A percentile compares a stretch with the other conserved stretches of the same genome.
phyloP scores from a whole-genome alignment of 2,888 invertebrate species.

The Synergus itoensis region DNA sequence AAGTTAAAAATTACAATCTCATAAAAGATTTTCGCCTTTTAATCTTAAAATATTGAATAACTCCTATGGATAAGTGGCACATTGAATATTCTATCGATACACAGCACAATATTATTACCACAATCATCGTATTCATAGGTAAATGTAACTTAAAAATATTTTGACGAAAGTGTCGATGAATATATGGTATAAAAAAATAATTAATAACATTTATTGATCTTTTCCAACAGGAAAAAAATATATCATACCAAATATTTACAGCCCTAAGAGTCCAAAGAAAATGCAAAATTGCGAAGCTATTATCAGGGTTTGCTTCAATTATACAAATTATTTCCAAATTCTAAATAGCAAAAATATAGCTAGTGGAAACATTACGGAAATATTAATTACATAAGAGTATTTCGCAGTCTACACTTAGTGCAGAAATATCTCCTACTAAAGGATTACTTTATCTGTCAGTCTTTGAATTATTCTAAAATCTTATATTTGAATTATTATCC shows the following conservation, averaged over 20 bases:
- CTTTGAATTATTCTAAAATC: slow-evolving; percentile 4
- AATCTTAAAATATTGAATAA: background rate
- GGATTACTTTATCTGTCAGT: slow-evolving; percentile 20
- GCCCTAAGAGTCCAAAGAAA: background rate
- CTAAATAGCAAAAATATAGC: slow-evolving; percentile 25
- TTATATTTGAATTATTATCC: slow-evolving; percentile 9
- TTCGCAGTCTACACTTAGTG: background rate
- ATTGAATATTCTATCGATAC: slow-evolving; percentile 31
- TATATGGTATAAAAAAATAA: background rate
- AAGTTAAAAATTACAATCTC: background rate
- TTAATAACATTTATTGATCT: background rate
- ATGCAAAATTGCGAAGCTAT: background rate
- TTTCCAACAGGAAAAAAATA: background rate
- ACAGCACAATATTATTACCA: slow-evolving; percentile 22
- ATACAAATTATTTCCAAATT: background rate
- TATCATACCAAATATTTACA: slow-evolving; percentile 28
- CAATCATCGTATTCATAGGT: slow-evolving; percentile 1
- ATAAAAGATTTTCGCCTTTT: no score
- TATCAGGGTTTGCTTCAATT: background rate
- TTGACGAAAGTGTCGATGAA: background rate
- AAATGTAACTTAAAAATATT: background rate
- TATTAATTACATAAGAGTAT: background rate
- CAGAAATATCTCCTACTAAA: no score
- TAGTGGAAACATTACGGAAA: slow-evolving; percentile 22
- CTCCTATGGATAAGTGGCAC: slow-evolving; percentile 17